These are phyloP conservation scores for Diadema setosum DNA, from an alignment of 35 echinoderm and acorn worm genomes.

Conservation along the genomic window DNA sequence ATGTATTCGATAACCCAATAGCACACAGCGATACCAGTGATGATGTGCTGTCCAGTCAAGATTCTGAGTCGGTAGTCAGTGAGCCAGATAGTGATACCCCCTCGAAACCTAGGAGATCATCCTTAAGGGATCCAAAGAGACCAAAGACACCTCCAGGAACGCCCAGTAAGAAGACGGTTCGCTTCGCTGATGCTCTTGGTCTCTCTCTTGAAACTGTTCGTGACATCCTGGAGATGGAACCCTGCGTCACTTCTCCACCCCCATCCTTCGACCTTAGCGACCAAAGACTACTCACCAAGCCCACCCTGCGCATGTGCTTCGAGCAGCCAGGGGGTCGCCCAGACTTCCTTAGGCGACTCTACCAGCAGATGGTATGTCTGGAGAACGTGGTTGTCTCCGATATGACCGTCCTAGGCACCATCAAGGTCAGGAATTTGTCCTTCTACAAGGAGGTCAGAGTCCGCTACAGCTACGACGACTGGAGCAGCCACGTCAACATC, in stretches of 20 bases:
- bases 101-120: constrained; percentile 21
- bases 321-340: constrained; percentile 53
- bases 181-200: constrained; percentile 74
- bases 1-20: background rate
- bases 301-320: constrained; percentile 29
- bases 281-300: background rate
- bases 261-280: background rate
- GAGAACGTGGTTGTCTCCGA: constrained; percentile 70
- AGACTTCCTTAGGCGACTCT: constrained; percentile 50
- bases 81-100: background rate
- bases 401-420: constrained; percentile 62
- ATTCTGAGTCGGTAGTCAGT: background rate
- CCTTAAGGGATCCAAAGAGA: constrained; percentile 5
- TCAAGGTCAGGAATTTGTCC: constrained; percentile 55
- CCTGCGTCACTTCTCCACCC: constrained; percentile 24
- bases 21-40: background rate
- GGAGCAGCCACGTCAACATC: constrained; percentile 56
- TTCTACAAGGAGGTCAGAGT: constrained; percentile 60
- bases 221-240: constrained; percentile 60
- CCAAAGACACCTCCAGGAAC: constrained; percentile 38
- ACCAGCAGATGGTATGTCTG: constrained; percentile 50
- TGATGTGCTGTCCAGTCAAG: background rate
- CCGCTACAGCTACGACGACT: constrained; percentile 40
- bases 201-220: constrained; percentile 57
- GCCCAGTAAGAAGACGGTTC: constrained; percentile 49